phyloP scores from a whole-genome alignment of 2,888 invertebrate species.

The Peribatodes rhomboidaria region DNA sequence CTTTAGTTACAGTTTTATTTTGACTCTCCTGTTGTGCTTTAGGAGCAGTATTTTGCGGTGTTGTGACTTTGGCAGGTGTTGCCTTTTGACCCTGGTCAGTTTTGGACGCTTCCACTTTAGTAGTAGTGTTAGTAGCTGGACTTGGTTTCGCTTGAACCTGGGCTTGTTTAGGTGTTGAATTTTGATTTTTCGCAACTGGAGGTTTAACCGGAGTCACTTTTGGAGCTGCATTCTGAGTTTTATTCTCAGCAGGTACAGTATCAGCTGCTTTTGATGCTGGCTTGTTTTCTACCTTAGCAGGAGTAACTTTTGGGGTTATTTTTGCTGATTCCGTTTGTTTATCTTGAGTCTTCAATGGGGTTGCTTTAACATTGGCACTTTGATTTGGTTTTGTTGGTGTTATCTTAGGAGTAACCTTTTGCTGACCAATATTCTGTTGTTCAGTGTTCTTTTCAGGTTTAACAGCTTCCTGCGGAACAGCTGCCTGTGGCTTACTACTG shows the following conservation, averaged over 20 bases:
- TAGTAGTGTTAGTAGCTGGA: not conserved
- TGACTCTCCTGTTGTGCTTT: constrained; percentile 7
- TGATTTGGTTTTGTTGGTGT: not conserved
- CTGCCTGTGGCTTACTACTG: constrained; percentile 1
- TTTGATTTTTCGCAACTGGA: not conserved
- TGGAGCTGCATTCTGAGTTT: constrained; percentile 2
- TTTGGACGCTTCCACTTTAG: constrained; percentile 1
- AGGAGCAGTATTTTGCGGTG: constrained; percentile 1
- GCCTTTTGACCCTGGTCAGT: not conserved
- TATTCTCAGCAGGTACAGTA: constrained; percentile 20
- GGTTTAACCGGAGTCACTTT: constrained; percentile 3
- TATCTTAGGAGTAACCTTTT: constrained; percentile 5
- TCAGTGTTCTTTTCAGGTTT: constrained; percentile 3
- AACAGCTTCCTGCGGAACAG: constrained; percentile 16
- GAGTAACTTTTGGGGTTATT: constrained; percentile 16
- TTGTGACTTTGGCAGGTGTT: constrained; percentile 10
- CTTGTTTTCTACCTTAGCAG: constrained; percentile 10
- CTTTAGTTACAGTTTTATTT: constrained; percentile 16
- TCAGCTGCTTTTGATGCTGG: constrained; percentile 4
- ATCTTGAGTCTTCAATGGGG: not conserved
- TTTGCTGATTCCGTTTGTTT: constrained; percentile 1
- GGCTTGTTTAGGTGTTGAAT: not conserved
- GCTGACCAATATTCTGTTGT: constrained; percentile 13
- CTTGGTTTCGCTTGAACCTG: constrained; percentile 1
- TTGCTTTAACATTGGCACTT: not conserved